Percentiles rank a stretch among this genome's conserved stretches.
Evolutionary conservation across 2,888 invertebrate genomes (phyloP).

Genomic region (Phanerotoma sp.): DNA sequence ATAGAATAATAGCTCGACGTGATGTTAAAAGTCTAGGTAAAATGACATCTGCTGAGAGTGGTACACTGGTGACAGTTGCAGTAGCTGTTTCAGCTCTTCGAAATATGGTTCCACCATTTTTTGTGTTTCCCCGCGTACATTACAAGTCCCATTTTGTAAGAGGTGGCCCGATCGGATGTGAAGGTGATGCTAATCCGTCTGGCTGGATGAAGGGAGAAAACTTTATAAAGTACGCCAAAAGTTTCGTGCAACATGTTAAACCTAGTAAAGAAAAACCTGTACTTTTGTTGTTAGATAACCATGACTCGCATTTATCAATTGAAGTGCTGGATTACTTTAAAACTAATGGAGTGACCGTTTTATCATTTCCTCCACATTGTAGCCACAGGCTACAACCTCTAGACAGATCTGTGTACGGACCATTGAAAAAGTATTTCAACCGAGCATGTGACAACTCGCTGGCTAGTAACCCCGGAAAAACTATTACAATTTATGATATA

Average conservation of each 20-base stretch:
- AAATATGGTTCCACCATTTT: slow-evolving; percentile 41
- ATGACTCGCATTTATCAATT: slow-evolving; percentile 24
- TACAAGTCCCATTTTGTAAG: slow-evolving; percentile 30
- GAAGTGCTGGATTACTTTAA: slow-evolving; percentile 41
- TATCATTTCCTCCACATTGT: slow-evolving; percentile 48
- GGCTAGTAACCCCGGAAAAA: slow-evolving; percentile 32
- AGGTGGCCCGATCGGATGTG: slow-evolving; percentile 27
- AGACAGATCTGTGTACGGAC: slow-evolving; percentile 43
- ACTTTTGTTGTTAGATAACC: slow-evolving; percentile 21
- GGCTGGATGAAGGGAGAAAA: slow-evolving; percentile 37
- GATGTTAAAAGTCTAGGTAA: slow-evolving; percentile 45
- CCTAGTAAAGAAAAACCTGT: slow-evolving; percentile 16
- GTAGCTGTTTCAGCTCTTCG: slow-evolving; percentile 40
- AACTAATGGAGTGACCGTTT: slow-evolving; percentile 44
- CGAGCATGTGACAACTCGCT: slow-evolving; percentile 43
- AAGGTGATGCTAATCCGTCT: slow-evolving; percentile 33
- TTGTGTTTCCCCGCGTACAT: slow-evolving; percentile 41
- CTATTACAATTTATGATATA: slow-evolving; percentile 43
- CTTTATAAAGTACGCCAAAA: slow-evolving; percentile 17
- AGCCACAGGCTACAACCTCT: slow-evolving; percentile 48
- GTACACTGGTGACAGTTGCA: slow-evolving; percentile 39
- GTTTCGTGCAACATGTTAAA: slow-evolving; percentile 30
- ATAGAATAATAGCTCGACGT: slow-evolving; percentile 42
- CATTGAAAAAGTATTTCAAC: slow-evolving; percentile 44
- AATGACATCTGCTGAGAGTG: slow-evolving; percentile 43